phyloP scores from a whole-genome alignment of 2,888 invertebrate genomes.

The Thalpophila matura region DNA sequence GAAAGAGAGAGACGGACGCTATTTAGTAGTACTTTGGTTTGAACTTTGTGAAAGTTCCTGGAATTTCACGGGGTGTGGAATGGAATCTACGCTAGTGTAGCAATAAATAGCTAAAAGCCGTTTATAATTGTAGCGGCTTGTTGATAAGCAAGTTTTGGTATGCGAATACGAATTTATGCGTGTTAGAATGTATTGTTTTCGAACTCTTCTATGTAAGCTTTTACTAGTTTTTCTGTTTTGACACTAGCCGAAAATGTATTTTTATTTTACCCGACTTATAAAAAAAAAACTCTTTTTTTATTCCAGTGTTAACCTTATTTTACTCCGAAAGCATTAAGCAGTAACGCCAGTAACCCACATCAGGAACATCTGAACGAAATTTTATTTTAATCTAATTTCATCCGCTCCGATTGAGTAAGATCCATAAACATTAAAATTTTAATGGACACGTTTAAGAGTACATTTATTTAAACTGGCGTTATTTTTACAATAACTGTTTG shows the following conservation, averaged over 20 bases:
- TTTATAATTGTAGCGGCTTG: conserved; percentile 49
- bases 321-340: not conserved
- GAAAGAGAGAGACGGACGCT: conserved; percentile 55
- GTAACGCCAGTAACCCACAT: conserved; percentile 53
- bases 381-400: conserved; percentile 49
- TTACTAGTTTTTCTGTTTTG: conserved; percentile 15
- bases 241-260: not conserved
- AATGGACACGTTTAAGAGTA: conserved; percentile 7
- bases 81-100: conserved; percentile 52
- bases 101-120: conserved; percentile 58
- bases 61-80: conserved; percentile 56
- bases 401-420: conserved; percentile 46
- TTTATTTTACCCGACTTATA: no score
- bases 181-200: conserved; percentile 24
- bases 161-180: conserved; percentile 46
- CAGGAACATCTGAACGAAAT: conserved; percentile 39
- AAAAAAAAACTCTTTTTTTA: no score
- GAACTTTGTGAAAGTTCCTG: conserved; percentile 62
- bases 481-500: conserved; percentile 18
- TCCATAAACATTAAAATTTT: conserved; percentile 28
- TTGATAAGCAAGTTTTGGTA: conserved; percentile 50
- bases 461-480: conserved; percentile 15
- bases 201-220: conserved; percentile 23
- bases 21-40: conserved; percentile 56
- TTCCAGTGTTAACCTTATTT: conserved; percentile 26